phyloP scores from a whole-genome alignment of 2,113 vertebrate species.

The Ptychochromis oligacanthus region DNA sequence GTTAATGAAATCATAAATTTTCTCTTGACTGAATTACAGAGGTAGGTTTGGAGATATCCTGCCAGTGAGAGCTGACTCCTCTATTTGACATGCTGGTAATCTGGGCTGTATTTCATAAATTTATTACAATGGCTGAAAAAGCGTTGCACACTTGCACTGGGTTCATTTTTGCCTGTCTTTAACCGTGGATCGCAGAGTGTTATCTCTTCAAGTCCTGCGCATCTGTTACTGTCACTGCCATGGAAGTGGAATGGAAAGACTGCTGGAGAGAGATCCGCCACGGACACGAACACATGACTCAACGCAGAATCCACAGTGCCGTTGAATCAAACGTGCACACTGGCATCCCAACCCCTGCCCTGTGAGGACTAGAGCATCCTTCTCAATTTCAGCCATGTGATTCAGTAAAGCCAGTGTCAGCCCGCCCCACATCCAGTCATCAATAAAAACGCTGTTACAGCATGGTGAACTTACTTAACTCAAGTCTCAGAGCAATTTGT shows the following conservation, averaged over 20 bases:
- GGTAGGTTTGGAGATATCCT: slow-evolving; percentile 12
- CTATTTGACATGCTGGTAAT: slow-evolving; percentile 47
- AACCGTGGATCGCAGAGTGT: slow-evolving; percentile 42
- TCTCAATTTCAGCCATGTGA: not conserved
- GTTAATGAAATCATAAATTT: slow-evolving; percentile 13
- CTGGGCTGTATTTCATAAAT: slow-evolving; percentile 27
- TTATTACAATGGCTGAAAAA: slow-evolving; percentile 43
- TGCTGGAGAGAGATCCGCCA: slow-evolving; percentile 36
- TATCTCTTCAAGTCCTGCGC: slow-evolving; percentile 46
- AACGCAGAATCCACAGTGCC: slow-evolving; percentile 11
- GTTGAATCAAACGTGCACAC: not conserved
- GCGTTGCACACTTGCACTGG: slow-evolving; percentile 20
- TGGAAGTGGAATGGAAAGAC: slow-evolving; percentile 62
- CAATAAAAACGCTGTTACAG: slow-evolving; percentile 28
- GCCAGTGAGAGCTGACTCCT: slow-evolving; percentile 23
- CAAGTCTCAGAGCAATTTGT: slow-evolving; percentile 47
- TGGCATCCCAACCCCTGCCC: slow-evolving; percentile 1
- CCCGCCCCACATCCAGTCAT: slow-evolving; percentile 5
- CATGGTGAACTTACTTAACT: slow-evolving; percentile 20
- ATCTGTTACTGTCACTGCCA: slow-evolving; percentile 64
- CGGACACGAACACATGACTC: slow-evolving; percentile 28
- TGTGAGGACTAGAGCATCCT: slow-evolving; percentile 33
- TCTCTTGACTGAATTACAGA: slow-evolving; percentile 42
- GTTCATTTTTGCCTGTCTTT: slow-evolving; percentile 12
- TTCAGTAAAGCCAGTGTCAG: not conserved